Evolutionary conservation across 92 coral and sea anemone species (phyloP).

Genomic region (Micromussa lordhowensis): DNA sequence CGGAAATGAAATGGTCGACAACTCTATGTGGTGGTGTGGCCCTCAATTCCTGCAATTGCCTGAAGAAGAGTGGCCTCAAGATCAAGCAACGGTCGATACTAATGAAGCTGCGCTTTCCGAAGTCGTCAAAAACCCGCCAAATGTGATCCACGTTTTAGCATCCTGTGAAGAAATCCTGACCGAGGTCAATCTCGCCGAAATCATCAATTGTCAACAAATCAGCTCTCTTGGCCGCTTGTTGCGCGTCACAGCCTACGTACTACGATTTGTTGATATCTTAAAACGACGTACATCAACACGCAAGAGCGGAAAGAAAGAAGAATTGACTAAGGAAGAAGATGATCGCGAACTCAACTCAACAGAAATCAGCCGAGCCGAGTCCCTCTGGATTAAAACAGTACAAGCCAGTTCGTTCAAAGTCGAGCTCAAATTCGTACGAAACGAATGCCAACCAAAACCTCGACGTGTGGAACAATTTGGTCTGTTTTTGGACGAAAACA

Average conservation of each 20-base stretch:
- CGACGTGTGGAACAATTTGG: constrained; percentile 29
- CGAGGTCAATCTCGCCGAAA: constrained; percentile 31
- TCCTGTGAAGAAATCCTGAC: constrained; percentile 3
- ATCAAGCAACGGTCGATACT: background rate
- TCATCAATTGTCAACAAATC: constrained; percentile 46
- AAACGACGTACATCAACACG: background rate
- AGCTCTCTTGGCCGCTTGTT: constrained; percentile 25
- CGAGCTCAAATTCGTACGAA: constrained; percentile 45
- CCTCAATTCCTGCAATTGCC: constrained; percentile 1
- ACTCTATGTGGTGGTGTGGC: background rate
- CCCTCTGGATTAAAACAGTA: constrained; percentile 64
- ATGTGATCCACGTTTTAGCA: constrained; percentile 24
- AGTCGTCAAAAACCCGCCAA: constrained; percentile 22
- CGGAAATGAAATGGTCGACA: background rate
- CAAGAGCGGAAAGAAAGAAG: background rate
- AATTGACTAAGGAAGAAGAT: background rate
- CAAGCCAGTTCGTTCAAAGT: constrained; percentile 50
- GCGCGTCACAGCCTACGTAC: constrained; percentile 44
- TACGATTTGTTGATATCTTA: constrained; percentile 10
- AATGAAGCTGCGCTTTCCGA: constrained; percentile 28
- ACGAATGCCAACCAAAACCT: background rate
- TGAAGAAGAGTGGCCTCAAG: background rate
- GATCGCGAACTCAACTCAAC: constrained; percentile 24
- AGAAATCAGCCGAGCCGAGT: constrained; percentile 59
- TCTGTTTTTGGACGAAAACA: constrained; percentile 27